These are phyloP conservation scores for Ptilorrhoa leucosticta DNA, from an alignment of 2,113 vertebrate species.

Conservation along the genomic window DNA sequence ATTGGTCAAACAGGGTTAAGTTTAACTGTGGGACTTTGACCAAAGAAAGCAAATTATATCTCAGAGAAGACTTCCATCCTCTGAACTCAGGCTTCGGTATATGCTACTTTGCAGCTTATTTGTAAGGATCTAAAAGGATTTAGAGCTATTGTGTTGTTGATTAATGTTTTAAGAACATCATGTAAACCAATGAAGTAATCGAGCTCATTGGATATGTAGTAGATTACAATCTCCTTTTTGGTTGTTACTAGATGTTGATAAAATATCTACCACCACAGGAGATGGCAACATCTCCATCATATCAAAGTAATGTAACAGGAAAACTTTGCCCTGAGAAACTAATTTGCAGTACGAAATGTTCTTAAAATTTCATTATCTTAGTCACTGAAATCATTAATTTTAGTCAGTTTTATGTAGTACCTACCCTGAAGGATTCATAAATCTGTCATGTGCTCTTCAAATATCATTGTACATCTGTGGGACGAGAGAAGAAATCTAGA, in stretches of 20 bases:
- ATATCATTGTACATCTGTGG: neutral
- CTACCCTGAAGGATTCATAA: neutral
- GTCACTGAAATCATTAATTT: neutral
- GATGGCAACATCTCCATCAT: neutral
- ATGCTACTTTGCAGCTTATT: neutral
- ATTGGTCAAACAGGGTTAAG: neutral
- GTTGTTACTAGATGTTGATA: neutral
- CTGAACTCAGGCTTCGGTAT: neutral
- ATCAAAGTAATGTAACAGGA: neutral
- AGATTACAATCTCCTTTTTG: neutral
- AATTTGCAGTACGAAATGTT: neutral
- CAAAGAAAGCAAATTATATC: neutral
- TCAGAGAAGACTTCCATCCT: neutral
- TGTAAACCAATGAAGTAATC: neutral
- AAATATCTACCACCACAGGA: neutral
- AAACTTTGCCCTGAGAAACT: neutral
- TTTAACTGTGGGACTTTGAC: neutral
- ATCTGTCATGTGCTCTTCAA: neutral
- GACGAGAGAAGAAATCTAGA: neutral
- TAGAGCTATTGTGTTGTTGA: neutral
- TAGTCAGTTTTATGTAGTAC: neutral
- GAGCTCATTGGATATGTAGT: neutral
- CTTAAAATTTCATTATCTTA: neutral
- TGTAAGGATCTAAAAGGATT: neutral
- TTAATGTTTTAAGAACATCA: neutral